Evolutionary conservation across 2,797 vertebrate genomes (phyloP), one percentile per base, ranked within the genome.

Genomic region (Eleutherodactylus coqui): DNA sequence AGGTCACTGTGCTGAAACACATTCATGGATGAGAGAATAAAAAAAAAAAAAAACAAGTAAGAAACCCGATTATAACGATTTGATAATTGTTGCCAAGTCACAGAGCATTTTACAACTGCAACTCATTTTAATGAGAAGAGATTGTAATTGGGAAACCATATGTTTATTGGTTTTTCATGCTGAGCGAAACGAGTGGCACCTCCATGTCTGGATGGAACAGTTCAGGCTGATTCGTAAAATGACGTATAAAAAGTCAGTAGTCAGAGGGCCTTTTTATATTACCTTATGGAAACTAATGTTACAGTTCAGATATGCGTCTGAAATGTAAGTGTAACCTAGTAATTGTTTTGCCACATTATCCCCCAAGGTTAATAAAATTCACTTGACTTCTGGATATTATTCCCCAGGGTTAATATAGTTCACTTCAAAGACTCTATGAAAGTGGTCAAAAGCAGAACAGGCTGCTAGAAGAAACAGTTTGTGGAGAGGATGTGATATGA

Each of bases 81-180:
- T 69, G 17, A 69, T 43, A 41, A 43, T n/a, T 27, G 70, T 73
- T 73, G 41, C 38, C 70, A 73, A 73, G 11, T 16, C 11, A 2
- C 70, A 27, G 41, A 24, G 45, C 24, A 73, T 45, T 70, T 45
- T 45, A 27, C 8, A 43, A 73, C 70, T 7, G 11, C 38, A 45
- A 41, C 21, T 10, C 5, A 0, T 0, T 13, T 70, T 70, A 41
- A 70, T 43, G 36, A 41, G 67, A 41, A 45, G 24, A 45, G 27
- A 45, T 45, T 73, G 5, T 73, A 14, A 45, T 45, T 14, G 24
- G 69, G 45, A 73, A 73, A 27, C 38, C 41, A 73, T 73, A n/a
- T 43, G 38, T 73, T 73, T 73, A 73, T 73, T 24, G 67, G 67
- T 73, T 41, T n/a, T 45, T 45, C 24, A 27, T 45, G 70, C 70